Evolutionary conservation across 2,113 vertebrate species (phyloP).

Genomic region (Arenaria interpres): DNA sequence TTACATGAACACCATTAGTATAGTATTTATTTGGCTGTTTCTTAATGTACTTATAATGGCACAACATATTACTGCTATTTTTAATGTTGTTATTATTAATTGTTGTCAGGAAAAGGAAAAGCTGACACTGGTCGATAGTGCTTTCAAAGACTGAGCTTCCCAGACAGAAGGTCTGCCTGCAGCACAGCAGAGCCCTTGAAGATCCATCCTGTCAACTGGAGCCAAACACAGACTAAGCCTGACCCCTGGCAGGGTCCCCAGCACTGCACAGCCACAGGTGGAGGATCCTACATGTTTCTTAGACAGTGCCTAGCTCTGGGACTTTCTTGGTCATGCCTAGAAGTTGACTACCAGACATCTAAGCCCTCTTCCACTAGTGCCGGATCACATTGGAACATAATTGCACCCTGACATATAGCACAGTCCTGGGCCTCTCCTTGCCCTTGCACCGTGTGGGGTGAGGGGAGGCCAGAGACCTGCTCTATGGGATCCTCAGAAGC

Average conservation of each 20-base stretch:
- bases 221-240: not conserved
- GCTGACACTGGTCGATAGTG: not conserved
- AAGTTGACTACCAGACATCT: not conserved
- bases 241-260: not conserved
- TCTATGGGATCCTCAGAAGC: not conserved
- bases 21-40: not conserved
- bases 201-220: fast-evolving
- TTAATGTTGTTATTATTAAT: not conserved
- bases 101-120: not conserved
- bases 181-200: not conserved
- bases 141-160: not conserved
- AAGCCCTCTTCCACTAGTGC: not conserved
- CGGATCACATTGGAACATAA: fast-evolving
- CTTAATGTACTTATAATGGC: not conserved
- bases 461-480: not conserved
- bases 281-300: not conserved
- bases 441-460: fast-evolving
- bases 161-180: not conserved
- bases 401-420: not conserved
- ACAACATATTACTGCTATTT: not conserved
- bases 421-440: not conserved
- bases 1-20: not conserved
- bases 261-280: not conserved
- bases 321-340: not conserved
- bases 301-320: not conserved